Evolutionary conservation across 2,888 invertebrate species (phyloP).

Genomic region (Ceratothoa steindachneri): DNA sequence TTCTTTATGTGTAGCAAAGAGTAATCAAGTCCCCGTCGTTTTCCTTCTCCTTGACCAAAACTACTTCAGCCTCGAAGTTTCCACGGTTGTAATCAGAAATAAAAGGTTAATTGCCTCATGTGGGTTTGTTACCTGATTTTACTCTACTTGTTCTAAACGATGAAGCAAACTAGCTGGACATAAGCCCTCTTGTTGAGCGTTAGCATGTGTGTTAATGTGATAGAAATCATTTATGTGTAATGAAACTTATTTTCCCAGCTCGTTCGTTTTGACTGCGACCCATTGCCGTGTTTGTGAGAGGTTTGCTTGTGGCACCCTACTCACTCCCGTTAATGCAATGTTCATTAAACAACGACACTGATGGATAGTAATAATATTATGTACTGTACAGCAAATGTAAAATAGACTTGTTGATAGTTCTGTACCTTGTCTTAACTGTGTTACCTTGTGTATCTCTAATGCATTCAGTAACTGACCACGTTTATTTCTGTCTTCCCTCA

Average conservation of each 20-base stretch:
- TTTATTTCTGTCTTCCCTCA: neutral
- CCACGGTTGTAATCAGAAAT: no score
- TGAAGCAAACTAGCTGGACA: neutral
- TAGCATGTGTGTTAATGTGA: neutral
- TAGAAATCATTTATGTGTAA: neutral
- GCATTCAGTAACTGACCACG: neutral
- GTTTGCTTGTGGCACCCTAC: neutral
- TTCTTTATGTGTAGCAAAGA: neutral
- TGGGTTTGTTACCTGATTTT: neutral
- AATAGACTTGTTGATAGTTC: neutral
- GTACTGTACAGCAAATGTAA: neutral
- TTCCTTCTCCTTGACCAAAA: no score
- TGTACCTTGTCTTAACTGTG: neutral
- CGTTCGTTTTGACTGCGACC: neutral
- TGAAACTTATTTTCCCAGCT: neutral
- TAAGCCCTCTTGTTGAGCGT: neutral
- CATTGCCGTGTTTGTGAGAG: neutral
- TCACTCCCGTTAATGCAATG: neutral
- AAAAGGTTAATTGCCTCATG: no score
- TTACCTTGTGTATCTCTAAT: neutral
- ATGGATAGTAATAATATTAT: no score
- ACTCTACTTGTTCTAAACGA: no score
- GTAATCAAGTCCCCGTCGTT: neutral
- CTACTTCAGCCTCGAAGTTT: no score
- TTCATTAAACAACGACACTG: neutral